phyloP scores from a whole-genome alignment of 2,888 invertebrate species.

The Caenorhabditis plicata region DNA sequence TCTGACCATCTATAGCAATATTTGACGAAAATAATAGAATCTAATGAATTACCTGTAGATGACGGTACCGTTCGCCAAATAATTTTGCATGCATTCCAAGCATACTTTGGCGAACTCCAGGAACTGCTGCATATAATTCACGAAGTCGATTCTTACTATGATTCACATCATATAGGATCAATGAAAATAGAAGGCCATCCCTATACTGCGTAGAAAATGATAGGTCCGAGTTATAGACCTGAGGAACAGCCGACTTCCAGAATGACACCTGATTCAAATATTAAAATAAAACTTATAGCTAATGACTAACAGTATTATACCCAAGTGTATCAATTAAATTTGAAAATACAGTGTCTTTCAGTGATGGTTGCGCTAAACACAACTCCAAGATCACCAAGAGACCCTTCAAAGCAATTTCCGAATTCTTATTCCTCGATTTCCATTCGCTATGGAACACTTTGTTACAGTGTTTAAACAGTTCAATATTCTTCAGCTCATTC shows the following conservation, averaged over 20 bases:
- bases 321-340: slow-evolving; percentile 46
- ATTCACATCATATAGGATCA: slow-evolving; percentile 59
- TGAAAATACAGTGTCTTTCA: slow-evolving; percentile 43
- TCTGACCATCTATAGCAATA: slow-evolving; percentile 35
- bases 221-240: slow-evolving; percentile 56
- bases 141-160: slow-evolving; percentile 52
- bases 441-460: slow-evolving; percentile 33
- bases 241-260: slow-evolving; percentile 54
- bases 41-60: slow-evolving; percentile 35
- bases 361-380: slow-evolving; percentile 42
- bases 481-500: slow-evolving; percentile 3
- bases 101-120: slow-evolving; percentile 57
- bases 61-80: slow-evolving; percentile 54
- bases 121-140: slow-evolving; percentile 60
- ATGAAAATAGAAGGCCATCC: slow-evolving; percentile 53
- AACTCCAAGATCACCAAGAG: slow-evolving; percentile 52
- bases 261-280: slow-evolving; percentile 34
- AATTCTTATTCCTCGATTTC: slow-evolving; percentile 43
- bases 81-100: slow-evolving; percentile 56
- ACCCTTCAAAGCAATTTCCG: slow-evolving; percentile 56
- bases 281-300: background rate
- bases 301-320: slow-evolving; percentile 45
- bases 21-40: slow-evolving; percentile 1
- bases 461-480: slow-evolving; percentile 9
- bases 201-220: slow-evolving; percentile 51